phyloP scores from a whole-genome alignment of 1,140 invertebrate species.

The Tachypleus tridentatus region DNA sequence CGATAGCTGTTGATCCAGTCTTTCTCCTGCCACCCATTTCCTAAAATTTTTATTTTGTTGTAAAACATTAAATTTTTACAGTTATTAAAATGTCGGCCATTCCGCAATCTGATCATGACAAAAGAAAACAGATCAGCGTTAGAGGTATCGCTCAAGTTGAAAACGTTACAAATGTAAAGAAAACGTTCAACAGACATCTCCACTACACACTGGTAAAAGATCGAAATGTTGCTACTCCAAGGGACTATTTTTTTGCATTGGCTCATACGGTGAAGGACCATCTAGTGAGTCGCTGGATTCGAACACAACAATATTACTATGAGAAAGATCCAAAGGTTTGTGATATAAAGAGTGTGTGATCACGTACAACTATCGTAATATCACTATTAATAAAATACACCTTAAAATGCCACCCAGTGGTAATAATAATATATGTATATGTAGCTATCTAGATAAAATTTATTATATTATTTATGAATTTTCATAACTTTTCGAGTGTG shows the following conservation, averaged over 20 bases:
- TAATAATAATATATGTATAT: no score
- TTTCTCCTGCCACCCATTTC: no score
- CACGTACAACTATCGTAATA: no score
- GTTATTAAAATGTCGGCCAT: conserved; percentile 7
- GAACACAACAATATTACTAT: conserved; percentile 98
- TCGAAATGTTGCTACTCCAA: conserved; percentile 89
- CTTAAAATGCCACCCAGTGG: no score
- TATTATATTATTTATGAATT: no score
- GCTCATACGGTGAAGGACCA: conserved; percentile 97
- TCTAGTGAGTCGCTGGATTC: conserved; percentile 94
- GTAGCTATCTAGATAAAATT: no score
- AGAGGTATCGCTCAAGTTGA: conserved; percentile 88
- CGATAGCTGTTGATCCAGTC: no score
- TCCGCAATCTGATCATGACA: conserved; percentile 57
- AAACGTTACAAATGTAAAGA: conserved; percentile 92
- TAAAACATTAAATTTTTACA: no score
- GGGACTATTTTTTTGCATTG: conserved; percentile 96
- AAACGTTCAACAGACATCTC: conserved; percentile 95
- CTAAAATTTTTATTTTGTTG: no score
- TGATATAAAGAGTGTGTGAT: neutral
- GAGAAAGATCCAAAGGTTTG: conserved; percentile 97
- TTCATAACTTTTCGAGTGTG: no score
- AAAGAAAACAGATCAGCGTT: conserved; percentile 96
- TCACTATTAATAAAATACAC: no score
- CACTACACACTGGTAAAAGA: conserved; percentile 99